A percentile compares a stretch with the other conserved stretches of the same genome.
phyloP scores from a whole-genome alignment of 2,113 vertebrate species.

The Bettongia penicillata region DNA sequence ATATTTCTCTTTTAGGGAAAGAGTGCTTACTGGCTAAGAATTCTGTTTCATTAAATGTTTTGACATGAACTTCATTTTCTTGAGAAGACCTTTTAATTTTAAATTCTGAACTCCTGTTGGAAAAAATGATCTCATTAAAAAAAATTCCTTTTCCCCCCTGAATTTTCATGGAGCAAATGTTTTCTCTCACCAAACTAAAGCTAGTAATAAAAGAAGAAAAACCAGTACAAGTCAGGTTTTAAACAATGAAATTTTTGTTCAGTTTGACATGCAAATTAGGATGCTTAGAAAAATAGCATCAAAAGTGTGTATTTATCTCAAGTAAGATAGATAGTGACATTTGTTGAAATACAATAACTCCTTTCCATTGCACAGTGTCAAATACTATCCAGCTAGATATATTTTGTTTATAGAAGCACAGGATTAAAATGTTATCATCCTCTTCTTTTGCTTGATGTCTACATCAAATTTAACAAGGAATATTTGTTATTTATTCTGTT shows the following conservation, averaged over 20 bases:
- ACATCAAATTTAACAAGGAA: conserved; percentile 5
- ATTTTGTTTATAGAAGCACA: conserved; percentile 38
- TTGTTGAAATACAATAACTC: conserved; percentile 51
- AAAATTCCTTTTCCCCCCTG: not conserved
- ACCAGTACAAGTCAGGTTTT: not conserved
- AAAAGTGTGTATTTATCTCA: conserved; percentile 26
- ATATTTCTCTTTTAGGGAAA: not conserved
- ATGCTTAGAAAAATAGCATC: conserved; percentile 4
- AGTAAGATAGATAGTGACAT: conserved; percentile 24
- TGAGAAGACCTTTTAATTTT: not conserved
- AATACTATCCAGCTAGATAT: conserved; percentile 36
- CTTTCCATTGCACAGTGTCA: not conserved
- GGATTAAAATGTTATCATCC: conserved; percentile 47
- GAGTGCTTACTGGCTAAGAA: not conserved
- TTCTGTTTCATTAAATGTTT: not conserved
- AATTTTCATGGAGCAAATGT: not conserved
- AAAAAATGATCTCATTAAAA: not conserved
- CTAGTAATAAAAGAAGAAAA: not conserved
- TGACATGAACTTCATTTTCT: not conserved
- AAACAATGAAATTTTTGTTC: conserved; percentile 1
- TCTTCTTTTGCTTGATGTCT: conserved; percentile 17
- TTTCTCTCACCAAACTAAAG: not conserved
- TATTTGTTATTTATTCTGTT: conserved; percentile 59
- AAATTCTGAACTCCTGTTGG: not conserved
- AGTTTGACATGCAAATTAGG: conserved; percentile 20